These are phyloP conservation scores for Alosa alosa DNA, from an alignment of 2,113 vertebrate species.

Conservation along the genomic window DNA sequence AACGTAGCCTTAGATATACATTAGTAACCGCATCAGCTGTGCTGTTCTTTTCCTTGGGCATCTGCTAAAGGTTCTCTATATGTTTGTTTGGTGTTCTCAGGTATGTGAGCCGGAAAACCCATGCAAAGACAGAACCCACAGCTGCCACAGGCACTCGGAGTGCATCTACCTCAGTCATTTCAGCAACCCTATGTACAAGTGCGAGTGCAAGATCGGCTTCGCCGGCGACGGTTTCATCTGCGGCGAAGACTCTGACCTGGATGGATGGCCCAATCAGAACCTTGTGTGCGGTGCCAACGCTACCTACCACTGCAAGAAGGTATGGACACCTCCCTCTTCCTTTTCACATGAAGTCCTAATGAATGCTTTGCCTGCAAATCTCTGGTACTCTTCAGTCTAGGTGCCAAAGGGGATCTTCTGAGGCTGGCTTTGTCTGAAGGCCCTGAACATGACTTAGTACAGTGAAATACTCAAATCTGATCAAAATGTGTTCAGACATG, in stretches of 20 bases:
- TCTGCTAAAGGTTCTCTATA: neutral
- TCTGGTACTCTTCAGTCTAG: neutral
- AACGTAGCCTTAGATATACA: too few relatives aligned
- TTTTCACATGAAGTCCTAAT: neutral
- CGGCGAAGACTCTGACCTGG: constrained; percentile 94
- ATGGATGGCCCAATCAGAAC: constrained; percentile 95
- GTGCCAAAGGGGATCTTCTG: too few relatives aligned
- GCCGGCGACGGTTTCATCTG: constrained; percentile 93
- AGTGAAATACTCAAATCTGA: neutral
- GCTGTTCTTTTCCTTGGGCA: neutral
- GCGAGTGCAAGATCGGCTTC: constrained; percentile 92
- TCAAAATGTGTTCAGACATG: neutral
- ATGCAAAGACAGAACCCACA: constrained; percentile 90
- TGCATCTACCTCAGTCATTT: constrained; percentile 95
- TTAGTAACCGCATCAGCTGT: neutral
- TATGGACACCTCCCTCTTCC: constrained; percentile 51
- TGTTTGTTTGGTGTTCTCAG: constrained; percentile 58
- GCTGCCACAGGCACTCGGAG: constrained; percentile 86
- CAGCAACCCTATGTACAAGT: constrained; percentile 96
- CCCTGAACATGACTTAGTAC: neutral
- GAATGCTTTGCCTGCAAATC: neutral
- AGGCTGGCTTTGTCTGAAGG: neutral
- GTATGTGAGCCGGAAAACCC: constrained; percentile 94
- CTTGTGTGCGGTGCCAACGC: constrained; percentile 89
- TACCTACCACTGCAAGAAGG: constrained; percentile 91